Conservation (phyloP, 2,797 vertebrate genomes). For the Pelodytes ibericus region DNA sequence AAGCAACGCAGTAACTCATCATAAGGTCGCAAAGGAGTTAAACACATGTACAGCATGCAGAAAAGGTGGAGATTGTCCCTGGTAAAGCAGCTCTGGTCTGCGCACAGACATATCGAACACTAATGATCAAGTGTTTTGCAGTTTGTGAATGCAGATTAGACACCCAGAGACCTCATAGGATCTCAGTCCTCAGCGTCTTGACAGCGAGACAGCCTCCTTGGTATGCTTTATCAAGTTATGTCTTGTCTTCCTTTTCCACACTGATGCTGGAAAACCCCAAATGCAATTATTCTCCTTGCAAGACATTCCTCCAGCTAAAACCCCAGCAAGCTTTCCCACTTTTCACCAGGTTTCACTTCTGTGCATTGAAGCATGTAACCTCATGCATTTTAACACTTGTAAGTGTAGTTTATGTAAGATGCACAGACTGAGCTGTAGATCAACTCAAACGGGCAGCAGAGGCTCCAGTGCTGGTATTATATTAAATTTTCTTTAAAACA, state of each 20-base stretch:
- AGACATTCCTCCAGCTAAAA: conserved; percentile 3
- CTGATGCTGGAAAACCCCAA: conserved; percentile 51
- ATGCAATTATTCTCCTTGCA: conserved; percentile 41
- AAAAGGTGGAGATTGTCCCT: no score
- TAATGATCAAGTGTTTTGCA: no score
- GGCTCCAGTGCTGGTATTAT: no score
- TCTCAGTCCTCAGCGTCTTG: conserved; percentile 20
- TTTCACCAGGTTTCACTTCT: neutral
- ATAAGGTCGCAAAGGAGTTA: no score
- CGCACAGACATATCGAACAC: no score
- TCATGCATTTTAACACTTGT: neutral
- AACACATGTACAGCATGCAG: no score
- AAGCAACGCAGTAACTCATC: no score
- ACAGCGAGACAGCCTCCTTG: conserved; percentile 16
- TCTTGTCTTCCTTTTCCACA: conserved; percentile 39
- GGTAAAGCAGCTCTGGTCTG: no score
- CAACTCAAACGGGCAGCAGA: neutral
- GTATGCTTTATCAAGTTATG: conserved; percentile 42
- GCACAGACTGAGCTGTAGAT: neutral
- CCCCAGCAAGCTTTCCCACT: conserved; percentile 5
- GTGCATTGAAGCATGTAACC: neutral
- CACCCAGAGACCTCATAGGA: neutral
- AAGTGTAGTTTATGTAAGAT: conserved; percentile 1
- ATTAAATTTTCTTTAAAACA: no score
- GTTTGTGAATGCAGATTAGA: neutral